phyloP scores from a whole-genome alignment of 35 echinoderm and acorn worm genomes.

The Acanthaster planci region DNA sequence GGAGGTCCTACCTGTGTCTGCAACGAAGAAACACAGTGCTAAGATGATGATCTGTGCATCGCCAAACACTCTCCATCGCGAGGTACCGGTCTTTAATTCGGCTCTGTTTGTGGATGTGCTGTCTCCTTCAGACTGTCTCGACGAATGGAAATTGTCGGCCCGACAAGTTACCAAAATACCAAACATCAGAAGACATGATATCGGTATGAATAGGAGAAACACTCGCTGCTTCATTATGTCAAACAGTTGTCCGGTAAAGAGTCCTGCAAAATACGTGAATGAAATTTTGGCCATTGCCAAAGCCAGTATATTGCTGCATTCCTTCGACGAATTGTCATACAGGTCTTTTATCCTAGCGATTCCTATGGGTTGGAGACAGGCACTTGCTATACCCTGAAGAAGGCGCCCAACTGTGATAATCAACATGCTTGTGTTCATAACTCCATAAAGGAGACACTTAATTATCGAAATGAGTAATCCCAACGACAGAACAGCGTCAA shows the following conservation, averaged over 20 bases:
- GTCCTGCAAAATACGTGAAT: background rate
- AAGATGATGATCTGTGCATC: background rate
- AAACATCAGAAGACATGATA: background rate
- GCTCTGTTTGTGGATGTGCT: background rate
- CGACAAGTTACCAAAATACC: background rate
- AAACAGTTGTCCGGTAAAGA: background rate
- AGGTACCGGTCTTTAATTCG: background rate
- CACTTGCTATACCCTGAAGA: background rate
- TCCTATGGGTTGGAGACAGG: background rate
- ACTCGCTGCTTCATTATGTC: background rate
- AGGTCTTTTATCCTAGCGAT: background rate
- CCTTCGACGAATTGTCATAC: background rate
- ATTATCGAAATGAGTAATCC: background rate
- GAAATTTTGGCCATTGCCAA: background rate
- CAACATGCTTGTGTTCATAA: background rate
- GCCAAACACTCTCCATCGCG: background rate
- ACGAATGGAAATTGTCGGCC: background rate
- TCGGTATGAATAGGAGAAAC: background rate
- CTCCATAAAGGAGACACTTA: background rate
- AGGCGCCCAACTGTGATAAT: background rate
- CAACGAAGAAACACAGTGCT: background rate
- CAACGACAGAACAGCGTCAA: background rate
- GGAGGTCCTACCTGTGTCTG: background rate
- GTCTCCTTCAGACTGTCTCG: background rate
- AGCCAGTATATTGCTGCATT: background rate